Conservation (phyloP, 2,797 vertebrate genomes). For the Myripristis jacobus region DNA sequence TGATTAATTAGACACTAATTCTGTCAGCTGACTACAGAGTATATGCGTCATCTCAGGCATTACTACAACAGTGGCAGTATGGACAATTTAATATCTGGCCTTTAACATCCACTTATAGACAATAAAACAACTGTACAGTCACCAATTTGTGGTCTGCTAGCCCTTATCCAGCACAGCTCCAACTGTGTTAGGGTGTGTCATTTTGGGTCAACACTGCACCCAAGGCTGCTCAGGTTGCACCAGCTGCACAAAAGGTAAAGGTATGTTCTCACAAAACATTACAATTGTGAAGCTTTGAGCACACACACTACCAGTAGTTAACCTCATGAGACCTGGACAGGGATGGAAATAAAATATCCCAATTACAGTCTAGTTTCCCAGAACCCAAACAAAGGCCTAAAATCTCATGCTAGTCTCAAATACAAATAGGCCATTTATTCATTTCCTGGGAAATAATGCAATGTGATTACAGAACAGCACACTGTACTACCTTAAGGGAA, state of each 20-base stretch:
- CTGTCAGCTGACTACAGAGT: neutral
- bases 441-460: conserved; percentile 48
- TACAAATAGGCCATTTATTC: conserved; percentile 58
- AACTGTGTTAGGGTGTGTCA: conserved; percentile 42
- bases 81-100: neutral
- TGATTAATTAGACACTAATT: neutral
- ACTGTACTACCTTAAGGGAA: neutral
- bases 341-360: conserved; percentile 44
- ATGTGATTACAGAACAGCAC: conserved; percentile 26
- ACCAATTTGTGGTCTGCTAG: neutral
- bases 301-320: conserved; percentile 47
- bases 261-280: conserved; percentile 57
- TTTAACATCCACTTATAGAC: neutral
- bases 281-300: conserved; percentile 54
- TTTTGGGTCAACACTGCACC: conserved; percentile 11
- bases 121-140: conserved; percentile 2
- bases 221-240: conserved; percentile 60
- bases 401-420: conserved; percentile 41
- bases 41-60: neutral
- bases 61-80: neutral
- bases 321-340: conserved; percentile 43
- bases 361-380: conserved; percentile 36
- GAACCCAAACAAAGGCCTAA: conserved; percentile 56
- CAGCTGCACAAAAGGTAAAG: conserved; percentile 44
- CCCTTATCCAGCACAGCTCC: conserved; percentile 8